These are phyloP conservation scores for Scatophagus argus DNA, from an alignment of 2,113 vertebrate genomes.

Conservation along the genomic window DNA sequence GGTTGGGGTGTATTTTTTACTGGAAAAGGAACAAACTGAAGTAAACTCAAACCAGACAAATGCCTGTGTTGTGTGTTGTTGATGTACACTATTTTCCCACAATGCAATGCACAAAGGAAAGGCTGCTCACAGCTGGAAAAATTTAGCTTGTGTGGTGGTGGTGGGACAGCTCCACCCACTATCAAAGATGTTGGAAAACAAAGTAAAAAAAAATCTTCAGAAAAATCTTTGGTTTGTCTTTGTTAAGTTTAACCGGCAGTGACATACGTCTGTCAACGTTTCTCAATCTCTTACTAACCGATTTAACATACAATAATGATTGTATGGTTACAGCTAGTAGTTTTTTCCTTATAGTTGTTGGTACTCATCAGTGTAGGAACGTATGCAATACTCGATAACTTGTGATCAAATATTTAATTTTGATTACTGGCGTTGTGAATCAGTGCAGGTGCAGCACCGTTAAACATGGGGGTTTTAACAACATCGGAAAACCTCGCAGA, in stretches of 20 bases:
- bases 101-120: constrained; percentile 17
- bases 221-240: constrained; percentile 2
- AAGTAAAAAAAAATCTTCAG: not conserved
- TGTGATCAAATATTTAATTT: not conserved
- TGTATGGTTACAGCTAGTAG: not conserved
- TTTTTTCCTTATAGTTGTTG: not conserved
- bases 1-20: not conserved
- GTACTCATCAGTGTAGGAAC: not conserved
- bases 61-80: not conserved
- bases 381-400: not conserved
- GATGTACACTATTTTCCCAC: not conserved
- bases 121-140: constrained; percentile 3
- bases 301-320: not conserved
- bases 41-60: constrained; percentile 2
- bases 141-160: constrained; percentile 10
- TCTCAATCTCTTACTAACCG: not conserved
- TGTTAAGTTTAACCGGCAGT: not conserved
- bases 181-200: constrained; percentile 4
- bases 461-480: not conserved
- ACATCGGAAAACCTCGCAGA: not conserved
- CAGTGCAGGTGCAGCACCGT: not conserved
- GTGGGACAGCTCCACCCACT: constrained; percentile 5
- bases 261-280: not conserved
- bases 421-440: not conserved
- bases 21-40: not conserved